Evolutionary conservation across 2,888 invertebrate genomes (phyloP).

Genomic region (Siphlonurus alternatus): DNA sequence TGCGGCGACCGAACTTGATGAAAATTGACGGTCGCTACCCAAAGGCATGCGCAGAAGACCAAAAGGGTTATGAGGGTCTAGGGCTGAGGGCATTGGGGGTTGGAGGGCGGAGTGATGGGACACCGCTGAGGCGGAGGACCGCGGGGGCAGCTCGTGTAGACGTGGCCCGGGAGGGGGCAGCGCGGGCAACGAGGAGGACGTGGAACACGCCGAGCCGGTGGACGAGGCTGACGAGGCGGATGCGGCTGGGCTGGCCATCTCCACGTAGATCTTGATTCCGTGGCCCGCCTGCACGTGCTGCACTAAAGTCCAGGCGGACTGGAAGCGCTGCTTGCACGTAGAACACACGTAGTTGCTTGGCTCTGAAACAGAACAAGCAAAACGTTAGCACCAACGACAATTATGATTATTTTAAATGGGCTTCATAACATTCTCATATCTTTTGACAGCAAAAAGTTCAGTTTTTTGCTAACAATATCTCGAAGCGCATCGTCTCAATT

Average conservation of each 20-base stretch:
- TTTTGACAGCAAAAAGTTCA: background rate
- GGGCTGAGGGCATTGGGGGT: conserved; percentile 37
- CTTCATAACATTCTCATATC: background rate
- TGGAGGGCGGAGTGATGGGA: conserved; percentile 22
- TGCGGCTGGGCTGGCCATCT: conserved; percentile 32
- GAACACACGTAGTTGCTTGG: conserved; percentile 88
- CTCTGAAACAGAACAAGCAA: conserved; percentile 45
- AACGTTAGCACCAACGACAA: background rate
- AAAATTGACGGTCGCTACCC: conserved; percentile 28
- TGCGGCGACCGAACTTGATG: conserved; percentile 30
- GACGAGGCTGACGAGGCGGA: conserved; percentile 37
- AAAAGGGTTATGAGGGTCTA: conserved; percentile 45
- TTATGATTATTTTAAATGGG: background rate
- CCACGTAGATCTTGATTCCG: conserved; percentile 83
- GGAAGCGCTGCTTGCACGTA: conserved; percentile 79
- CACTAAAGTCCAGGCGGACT: conserved; percentile 88
- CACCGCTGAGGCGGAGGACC: conserved; percentile 15
- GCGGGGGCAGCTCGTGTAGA: conserved; percentile 16
- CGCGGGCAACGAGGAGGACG: conserved; percentile 28
- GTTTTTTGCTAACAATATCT: too few relatives aligned
- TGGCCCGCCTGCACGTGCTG: conserved; percentile 92
- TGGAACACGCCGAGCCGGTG: conserved; percentile 30
- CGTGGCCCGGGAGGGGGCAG: conserved; percentile 14
- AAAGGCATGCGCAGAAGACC: conserved; percentile 60
- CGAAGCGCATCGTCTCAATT: too few relatives aligned